Conservation (phyloP, 2,888 invertebrate species). For the Aplocera efformata region DNA sequence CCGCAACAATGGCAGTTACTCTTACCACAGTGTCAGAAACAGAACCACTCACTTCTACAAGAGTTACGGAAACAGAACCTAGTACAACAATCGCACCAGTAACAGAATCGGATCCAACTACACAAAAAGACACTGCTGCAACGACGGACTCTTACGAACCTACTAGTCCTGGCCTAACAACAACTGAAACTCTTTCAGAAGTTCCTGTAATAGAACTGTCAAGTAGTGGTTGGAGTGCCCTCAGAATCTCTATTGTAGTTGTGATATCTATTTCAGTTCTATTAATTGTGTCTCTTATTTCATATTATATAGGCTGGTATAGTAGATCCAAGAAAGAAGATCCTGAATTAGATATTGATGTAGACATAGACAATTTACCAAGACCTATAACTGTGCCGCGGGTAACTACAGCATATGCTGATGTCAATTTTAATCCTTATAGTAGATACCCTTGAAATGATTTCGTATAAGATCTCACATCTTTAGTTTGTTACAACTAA, state of each 20-base stretch:
- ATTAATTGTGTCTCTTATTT: slow-evolving; percentile 27
- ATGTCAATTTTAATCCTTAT: slow-evolving; percentile 18
- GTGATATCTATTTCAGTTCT: slow-evolving; percentile 29
- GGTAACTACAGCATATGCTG: slow-evolving; percentile 31
- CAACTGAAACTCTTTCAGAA: background rate
- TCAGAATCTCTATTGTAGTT: slow-evolving; percentile 37
- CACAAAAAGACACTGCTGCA: background rate
- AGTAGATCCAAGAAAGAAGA: slow-evolving; percentile 17
- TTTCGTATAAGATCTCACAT: background rate
- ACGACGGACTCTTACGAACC: background rate
- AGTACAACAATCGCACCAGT: slow-evolving; percentile 6
- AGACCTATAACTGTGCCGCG: slow-evolving; percentile 37
- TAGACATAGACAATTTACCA: slow-evolving; percentile 34
- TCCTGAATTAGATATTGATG: slow-evolving; percentile 19
- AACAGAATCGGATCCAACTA: slow-evolving; percentile 2
- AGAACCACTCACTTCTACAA: slow-evolving; percentile 2
- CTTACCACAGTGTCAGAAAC: slow-evolving; percentile 1
- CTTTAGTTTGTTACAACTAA: background rate
- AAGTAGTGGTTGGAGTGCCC: slow-evolving; percentile 40
- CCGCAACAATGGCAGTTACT: background rate
- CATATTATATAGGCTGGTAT: slow-evolving; percentile 39
- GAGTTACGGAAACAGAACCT: slow-evolving; percentile 15
- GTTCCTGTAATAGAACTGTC: background rate
- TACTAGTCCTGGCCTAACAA: background rate
- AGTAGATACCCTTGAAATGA: background rate